Base-by-base conservation (phyloP, 2,888 invertebrate species). In the Apamea anceps region DNA sequence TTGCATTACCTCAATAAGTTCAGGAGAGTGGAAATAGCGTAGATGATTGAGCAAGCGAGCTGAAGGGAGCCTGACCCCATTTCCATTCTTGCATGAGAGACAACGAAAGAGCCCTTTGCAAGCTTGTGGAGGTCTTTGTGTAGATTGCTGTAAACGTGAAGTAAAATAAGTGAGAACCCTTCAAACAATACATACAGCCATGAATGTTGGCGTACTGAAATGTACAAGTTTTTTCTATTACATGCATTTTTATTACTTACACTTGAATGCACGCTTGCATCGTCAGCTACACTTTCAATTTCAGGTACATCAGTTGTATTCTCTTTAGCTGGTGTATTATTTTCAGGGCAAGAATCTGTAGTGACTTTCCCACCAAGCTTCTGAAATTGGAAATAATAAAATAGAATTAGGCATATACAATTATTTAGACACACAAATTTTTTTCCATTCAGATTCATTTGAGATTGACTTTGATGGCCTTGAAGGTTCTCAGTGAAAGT, bases 71-170 rank as follows among this genome's bases (percentile, higher is more conserved):
- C 95, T 90, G 67, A 94, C 93, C 5, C 89, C 90, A 82, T 96
- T 97, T 21, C 93, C 93, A 79, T 91, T 94, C 85, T 97, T 96
- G 87, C 96, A 95, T 87, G 96, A 96, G 2, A 97, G 93, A 87
- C 97, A 97, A 51, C 97, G 97, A 89, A 97, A 97, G 45, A 94
- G 87, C 6, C 97, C 97, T 87, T 96, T 97, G 89, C 96, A 95
- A 77, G 96, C 92, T 86, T 89, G 94, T 32, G 95, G 92, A 76
- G 94, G 89, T 88, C 94, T 88, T 72, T 85, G 78, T 63, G 91
- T 79, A 80, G 93, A 88, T 86, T 91, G 90, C 94, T 94, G 89
- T 42, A 93, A 92, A 71, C 42, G 7, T 74, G 60, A 65, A 62
- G 63, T 48, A 65, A n/a, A 72, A 70, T 21, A 45, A 75, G 7